Percentiles rank a stretch among this genome's conserved stretches.
Evolutionary conservation across 2,888 invertebrate species (phyloP).

Genomic region (Hydrotaea cyrtoneurina): DNA sequence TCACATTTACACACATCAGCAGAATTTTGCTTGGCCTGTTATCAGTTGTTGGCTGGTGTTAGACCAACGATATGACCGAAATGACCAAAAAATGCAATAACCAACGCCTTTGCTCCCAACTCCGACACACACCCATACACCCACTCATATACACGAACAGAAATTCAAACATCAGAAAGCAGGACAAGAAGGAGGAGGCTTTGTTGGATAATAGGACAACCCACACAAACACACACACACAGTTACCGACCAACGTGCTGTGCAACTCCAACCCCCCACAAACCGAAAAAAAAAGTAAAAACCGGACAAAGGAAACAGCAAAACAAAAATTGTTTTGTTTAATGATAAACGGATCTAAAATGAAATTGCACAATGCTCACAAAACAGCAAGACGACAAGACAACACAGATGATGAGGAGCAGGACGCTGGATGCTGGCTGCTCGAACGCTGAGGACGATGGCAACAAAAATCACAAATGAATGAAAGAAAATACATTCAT

Average conservation of each 20-base stretch:
- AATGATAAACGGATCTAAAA: constrained; percentile 61
- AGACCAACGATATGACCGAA: constrained; percentile 30
- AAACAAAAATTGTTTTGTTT: constrained; percentile 47
- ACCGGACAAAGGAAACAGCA: constrained; percentile 35
- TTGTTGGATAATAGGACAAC: constrained; percentile 41
- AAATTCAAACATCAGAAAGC: constrained; percentile 41
- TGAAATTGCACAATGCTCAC: constrained; percentile 52
- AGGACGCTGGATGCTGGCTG: not conserved
- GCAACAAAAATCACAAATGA: constrained; percentile 22
- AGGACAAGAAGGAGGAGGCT: constrained; percentile 52
- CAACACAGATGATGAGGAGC: not conserved
- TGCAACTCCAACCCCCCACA: too few species aligned
- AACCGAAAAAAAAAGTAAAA: not conserved
- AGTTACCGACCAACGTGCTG: not conserved
- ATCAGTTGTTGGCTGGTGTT: constrained; percentile 27
- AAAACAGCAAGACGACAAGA: not conserved
- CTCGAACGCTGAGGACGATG: not conserved
- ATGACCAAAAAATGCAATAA: constrained; percentile 41
- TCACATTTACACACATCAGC: constrained; percentile 20
- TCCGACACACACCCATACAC: not conserved
- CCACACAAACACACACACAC: not conserved
- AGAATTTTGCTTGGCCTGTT: constrained; percentile 13
- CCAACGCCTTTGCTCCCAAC: constrained; percentile 21
- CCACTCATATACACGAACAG: not conserved
- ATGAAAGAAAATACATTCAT: not conserved